Base-by-base conservation (phyloP, 2,113 vertebrate species). In the Seriola rivoliana region DNA sequence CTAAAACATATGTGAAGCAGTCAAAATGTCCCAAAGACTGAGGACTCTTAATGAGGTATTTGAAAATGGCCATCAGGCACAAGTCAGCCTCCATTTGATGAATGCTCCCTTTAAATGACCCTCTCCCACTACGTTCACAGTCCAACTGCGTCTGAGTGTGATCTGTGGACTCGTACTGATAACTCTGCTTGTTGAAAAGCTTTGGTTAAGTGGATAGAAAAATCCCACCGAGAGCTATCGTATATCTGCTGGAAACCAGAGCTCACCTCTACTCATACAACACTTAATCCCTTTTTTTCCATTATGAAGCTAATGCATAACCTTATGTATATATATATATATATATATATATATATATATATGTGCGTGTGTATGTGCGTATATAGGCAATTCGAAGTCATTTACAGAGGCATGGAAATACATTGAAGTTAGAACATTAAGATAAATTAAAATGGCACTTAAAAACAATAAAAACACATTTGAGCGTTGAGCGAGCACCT, bases 31-130 rank as follows among this genome's bases (percentile, higher is more conserved):
- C 76, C 48, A 64, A 78, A 85, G 87, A 82, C 82, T 11, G 75
- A 80, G 73, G 88, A 88, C 90, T 86, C 86, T 88, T 86, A 87
- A 93, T 92, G 88, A 89, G 88, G 91, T 91, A 91, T 92, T 90
- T 91, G 83, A 82, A 90, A 91, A 88, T 62, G 71, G 84, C 90
- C 84, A 84, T 93, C 85, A 88, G 75, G 81, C 72, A 5, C 69
- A 55, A 70, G 87, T 89, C 82, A 80, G 32, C 75, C 81, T 34
- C 52, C 34, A 65, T 82, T 81, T 89, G 88, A 93, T 91, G 48
- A 86, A 93, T 91, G 87, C 84, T 77, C 59, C 78, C 76, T 90
- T 80, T 87, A 79, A 88, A 91, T 85, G 78, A 92, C 74, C 88
- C 74, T 69, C 80, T 80, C 78, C 86, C 81, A 54, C 75, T 64